Base-by-base conservation (phyloP, 2,797 vertebrate genomes). In the Nannoperca australis region DNA sequence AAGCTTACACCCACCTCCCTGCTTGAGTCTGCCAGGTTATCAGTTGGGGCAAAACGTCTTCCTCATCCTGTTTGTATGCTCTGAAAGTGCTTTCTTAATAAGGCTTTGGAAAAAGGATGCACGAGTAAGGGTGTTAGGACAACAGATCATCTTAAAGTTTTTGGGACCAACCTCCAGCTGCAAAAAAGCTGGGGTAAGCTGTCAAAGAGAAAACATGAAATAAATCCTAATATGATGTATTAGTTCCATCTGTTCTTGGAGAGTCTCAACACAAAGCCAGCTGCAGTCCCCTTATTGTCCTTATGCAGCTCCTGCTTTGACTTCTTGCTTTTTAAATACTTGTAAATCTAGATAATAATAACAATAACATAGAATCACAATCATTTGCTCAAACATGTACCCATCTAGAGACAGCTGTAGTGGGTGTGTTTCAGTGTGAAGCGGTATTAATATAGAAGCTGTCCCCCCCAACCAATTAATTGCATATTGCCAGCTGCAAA, bases 401-500 rank as follows among this genome's bases (percentile, higher is more conserved):
- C 70, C 70, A 62, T 70, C 53, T 30, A 6, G 38, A 74, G 78
- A 34, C 86, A 85, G 68, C 79, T 86, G 78, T 68, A 24, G 77
- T 63, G 70, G 85, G 70, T 71, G 82, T 82, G 79, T 75, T 76
- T 80, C 66, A 59, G n/a, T 70, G 60, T 62, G 40, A 74, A 61
- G 68, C 40, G 2, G 54, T 71, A 79, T 88, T 83, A 84, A 83
- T 81, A 81, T 71, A 82, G 54, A 86, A 81, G 40, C 64, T 78
- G 53, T 14, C 50, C 72, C 77, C 76, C 76, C 78, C 38, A 24
- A 82, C 73, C 68, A 81, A 87, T 90, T 93, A 93, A 94, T 80
- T 84, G 75, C 73, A 83, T 91, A 86, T 90, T 89, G 67, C 88
- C 83, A 75, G 73, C 78, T 83, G 86, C 75, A 84, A 65, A 86